phyloP scores from a whole-genome alignment of 2,888 invertebrate species.

The Volucella bombylans region DNA sequence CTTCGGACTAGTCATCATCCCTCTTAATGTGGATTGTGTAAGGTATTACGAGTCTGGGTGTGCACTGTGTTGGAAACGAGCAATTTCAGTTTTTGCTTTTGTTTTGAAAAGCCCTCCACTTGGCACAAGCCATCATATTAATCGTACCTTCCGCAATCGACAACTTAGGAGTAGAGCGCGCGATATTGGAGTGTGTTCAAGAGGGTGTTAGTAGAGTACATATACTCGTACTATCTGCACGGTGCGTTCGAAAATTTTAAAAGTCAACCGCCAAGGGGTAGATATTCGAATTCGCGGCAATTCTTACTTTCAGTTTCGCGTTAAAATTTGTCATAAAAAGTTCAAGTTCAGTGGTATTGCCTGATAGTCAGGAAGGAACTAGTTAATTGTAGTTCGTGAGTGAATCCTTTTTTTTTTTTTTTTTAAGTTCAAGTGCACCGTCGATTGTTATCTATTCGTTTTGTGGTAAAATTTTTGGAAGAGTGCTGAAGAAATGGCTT shows the following conservation, averaged over 20 bases:
- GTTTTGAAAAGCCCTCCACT: conserved; percentile 37
- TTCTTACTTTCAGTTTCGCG: conserved; percentile 62
- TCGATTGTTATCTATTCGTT: neutral
- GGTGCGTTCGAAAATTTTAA: conserved; percentile 35
- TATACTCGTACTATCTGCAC: neutral
- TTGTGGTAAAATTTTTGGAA: neutral
- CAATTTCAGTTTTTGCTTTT: neutral
- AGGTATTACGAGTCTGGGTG: conserved; percentile 9
- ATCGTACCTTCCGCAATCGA: conserved; percentile 41
- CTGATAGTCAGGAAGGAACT: neutral
- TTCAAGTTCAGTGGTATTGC: conserved; percentile 55
- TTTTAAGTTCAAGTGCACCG: neutral
- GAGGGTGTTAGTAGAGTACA: conserved; percentile 43
- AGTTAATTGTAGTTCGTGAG: conserved; percentile 3
- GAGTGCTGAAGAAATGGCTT: conserved; percentile 25
- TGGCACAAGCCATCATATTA: neutral
- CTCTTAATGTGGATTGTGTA: conserved; percentile 9
- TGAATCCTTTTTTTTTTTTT: conserved; percentile 27
- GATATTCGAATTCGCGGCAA: conserved; percentile 65
- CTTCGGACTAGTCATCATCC: conserved; percentile 75
- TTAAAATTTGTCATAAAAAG: conserved; percentile 62
- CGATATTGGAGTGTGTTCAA: conserved; percentile 35
- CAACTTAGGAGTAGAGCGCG: conserved; percentile 16
- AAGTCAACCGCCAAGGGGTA: conserved; percentile 50
- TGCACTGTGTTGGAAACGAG: conserved; percentile 39